Base-by-base conservation (phyloP, 2,797 vertebrate species). In the Pipistrellus pygmaeus region DNA sequence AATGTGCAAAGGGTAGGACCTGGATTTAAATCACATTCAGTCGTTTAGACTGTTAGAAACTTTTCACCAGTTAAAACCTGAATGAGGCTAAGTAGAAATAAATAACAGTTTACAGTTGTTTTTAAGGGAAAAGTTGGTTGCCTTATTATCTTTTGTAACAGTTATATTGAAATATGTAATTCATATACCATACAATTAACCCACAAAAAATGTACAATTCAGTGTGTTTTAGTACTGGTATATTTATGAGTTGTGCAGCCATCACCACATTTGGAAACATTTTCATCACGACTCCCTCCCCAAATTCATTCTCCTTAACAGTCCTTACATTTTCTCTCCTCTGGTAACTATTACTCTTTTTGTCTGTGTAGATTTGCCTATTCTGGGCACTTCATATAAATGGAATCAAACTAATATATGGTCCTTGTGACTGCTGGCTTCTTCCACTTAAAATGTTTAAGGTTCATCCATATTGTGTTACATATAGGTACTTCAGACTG, bases 81-180 rank as follows among this genome's bases (percentile, higher is more conserved):
- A 62, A 35, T 48, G 38, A 75, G 41, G 32, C 21, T 71, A 46
- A 85, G 44, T n/a, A 68, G 23, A 88, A 66, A 51, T 77, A 90
- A 77, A 4, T 64, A 62, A 51, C 10, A 51, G 35, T 77, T 83
- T 60, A 64, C 25, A 46, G 3, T 78, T 77, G n/a, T 53, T 32
- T 85, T 91, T 84, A 84, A 77, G 44, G 48, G 82, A 90, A 80
- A 83, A 82, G 44, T 38, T 69, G 25, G 9, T 75, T 95, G 57
- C 25, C 12, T 71, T 48, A 23, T 38, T 23, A 60, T 51, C 57
- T 83, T 57, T 30, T 6, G n/a, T 32, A 73, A 41, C 4, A 80
- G 13, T 81, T 81, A 38, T 48, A 48, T 55, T 73, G 27, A 57
- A 38, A 14, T 53, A 11, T 32, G 13, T 15, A 76, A 64, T 25